Conservation (phyloP, 2,797 vertebrate genomes). For the Poecilia picta region DNA sequence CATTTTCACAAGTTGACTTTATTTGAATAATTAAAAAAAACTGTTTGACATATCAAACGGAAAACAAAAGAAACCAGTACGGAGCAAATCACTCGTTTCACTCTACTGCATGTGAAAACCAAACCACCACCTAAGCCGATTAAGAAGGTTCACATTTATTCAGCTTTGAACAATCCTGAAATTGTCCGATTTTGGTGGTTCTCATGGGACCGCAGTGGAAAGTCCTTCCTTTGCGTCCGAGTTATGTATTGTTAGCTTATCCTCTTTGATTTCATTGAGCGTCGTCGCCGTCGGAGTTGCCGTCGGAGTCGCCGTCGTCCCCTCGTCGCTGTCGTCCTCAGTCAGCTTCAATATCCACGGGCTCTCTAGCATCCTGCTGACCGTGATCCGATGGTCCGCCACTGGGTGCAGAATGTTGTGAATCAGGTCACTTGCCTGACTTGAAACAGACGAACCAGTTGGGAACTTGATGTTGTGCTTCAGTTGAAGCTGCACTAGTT, state of each 20-base stretch:
- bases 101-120: background rate
- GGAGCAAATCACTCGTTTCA: background rate
- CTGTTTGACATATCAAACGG: too few species aligned
- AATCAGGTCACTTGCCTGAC: constrained; percentile 24
- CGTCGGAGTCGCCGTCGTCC: background rate
- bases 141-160: background rate
- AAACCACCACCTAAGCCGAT: background rate
- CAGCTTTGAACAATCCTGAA: background rate
- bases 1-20: background rate
- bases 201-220: background rate
- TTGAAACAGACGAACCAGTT: background rate
- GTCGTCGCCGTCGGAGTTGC: background rate
- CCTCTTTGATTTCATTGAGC: background rate
- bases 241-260: background rate
- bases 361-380: constrained; percentile 9
- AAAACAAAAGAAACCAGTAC: background rate
- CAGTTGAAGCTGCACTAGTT: constrained; percentile 16
- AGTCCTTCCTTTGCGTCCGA: constrained; percentile 17
- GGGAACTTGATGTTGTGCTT: constrained; percentile 7
- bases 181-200: background rate
- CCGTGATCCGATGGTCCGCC: constrained; percentile 12
- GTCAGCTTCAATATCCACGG: constrained; percentile 17
- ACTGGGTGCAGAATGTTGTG: constrained; percentile 27
- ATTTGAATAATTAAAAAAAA: background rate
- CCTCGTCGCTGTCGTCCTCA: background rate